Evolutionary conservation across 2,113 vertebrate genomes (phyloP).

Genomic region (Epinephelus lanceolatus): DNA sequence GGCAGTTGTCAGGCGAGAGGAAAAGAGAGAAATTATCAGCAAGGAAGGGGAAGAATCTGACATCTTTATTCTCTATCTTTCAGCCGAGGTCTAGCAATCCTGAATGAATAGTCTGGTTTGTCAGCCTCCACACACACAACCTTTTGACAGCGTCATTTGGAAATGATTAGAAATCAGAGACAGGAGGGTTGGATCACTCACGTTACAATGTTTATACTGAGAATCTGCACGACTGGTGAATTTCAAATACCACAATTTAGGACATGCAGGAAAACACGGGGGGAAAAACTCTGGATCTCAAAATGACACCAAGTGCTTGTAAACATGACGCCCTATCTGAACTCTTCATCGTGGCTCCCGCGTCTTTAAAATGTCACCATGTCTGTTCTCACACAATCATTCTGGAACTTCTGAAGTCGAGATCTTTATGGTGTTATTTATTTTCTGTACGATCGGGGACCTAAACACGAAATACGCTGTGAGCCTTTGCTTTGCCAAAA

Average conservation of each 20-base stretch:
- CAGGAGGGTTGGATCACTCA: background rate
- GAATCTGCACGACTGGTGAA: background rate
- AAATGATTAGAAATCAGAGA: slow-evolving; percentile 9
- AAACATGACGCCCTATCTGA: slow-evolving; percentile 24
- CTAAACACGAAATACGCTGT: slow-evolving; percentile 57
- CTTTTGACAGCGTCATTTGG: background rate
- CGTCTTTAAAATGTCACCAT: slow-evolving; percentile 19
- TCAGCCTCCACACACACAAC: background rate
- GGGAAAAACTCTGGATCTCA: background rate
- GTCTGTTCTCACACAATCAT: slow-evolving; percentile 51
- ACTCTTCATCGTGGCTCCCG: background rate
- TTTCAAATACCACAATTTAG: background rate
- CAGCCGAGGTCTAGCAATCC: background rate
- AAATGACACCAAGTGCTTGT: slow-evolving; percentile 1
- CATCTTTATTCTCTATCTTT: slow-evolving; percentile 14
- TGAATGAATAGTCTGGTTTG: slow-evolving; percentile 3
- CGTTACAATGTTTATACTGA: background rate
- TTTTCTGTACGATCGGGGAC: slow-evolving; percentile 67
- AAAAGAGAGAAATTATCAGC: slow-evolving; percentile 25
- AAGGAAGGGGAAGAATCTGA: slow-evolving; percentile 8
- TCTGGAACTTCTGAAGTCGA: slow-evolving; percentile 25
- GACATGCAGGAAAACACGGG: background rate
- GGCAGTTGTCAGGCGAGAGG: slow-evolving; percentile 24
- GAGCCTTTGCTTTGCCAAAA: slow-evolving; percentile 63
- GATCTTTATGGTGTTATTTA: slow-evolving; percentile 58